A percentile compares a stretch with the other conserved stretches of the same genome.
Conservation (phyloP, 1,140 invertebrate genomes). For the Drosophila malerkotliana region DNA sequence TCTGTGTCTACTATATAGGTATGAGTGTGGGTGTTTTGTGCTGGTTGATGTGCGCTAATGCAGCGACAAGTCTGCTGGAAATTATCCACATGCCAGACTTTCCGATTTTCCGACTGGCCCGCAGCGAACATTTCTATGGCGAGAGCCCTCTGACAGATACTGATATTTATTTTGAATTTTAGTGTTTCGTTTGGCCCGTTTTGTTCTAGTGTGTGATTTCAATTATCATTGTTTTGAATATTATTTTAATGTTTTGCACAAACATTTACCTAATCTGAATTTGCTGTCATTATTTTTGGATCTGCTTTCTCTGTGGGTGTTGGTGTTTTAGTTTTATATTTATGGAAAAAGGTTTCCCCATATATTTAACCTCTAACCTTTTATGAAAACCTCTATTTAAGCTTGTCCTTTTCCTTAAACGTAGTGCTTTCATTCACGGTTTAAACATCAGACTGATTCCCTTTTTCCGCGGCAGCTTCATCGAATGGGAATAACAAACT, state of each 20-base stretch:
- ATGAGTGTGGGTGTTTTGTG: conserved; percentile 2
- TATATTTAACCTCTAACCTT: too few relatives aligned
- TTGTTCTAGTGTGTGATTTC: conserved; percentile 29
- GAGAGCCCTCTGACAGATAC: conserved; percentile 35
- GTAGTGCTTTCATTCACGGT: not conserved
- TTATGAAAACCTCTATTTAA: too few relatives aligned
- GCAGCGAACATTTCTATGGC: conserved; percentile 31
- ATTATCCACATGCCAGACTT: conserved; percentile 51
- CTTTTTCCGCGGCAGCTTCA: conserved; percentile 14
- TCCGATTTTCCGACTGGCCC: conserved; percentile 48
- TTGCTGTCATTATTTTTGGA: conserved; percentile 22
- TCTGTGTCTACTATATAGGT: conserved; percentile 7
- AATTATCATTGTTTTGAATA: conserved; percentile 69
- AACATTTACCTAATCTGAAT: conserved; percentile 37
- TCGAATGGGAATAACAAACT: conserved; percentile 60
- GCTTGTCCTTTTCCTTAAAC: too few relatives aligned
- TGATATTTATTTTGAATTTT: conserved; percentile 49
- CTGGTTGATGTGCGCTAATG: conserved; percentile 43
- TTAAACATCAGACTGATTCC: conserved; percentile 5
- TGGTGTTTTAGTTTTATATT: conserved; percentile 3
- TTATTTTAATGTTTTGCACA: conserved; percentile 57
- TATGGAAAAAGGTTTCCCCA: too few relatives aligned
- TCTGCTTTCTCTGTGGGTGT: conserved; percentile 12
- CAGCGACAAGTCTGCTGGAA: conserved; percentile 60
- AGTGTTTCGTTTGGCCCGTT: conserved; percentile 8